Evolutionary conservation across 2,797 vertebrate genomes (phyloP).

Genomic region (Catamblyrhynchus diadema): DNA sequence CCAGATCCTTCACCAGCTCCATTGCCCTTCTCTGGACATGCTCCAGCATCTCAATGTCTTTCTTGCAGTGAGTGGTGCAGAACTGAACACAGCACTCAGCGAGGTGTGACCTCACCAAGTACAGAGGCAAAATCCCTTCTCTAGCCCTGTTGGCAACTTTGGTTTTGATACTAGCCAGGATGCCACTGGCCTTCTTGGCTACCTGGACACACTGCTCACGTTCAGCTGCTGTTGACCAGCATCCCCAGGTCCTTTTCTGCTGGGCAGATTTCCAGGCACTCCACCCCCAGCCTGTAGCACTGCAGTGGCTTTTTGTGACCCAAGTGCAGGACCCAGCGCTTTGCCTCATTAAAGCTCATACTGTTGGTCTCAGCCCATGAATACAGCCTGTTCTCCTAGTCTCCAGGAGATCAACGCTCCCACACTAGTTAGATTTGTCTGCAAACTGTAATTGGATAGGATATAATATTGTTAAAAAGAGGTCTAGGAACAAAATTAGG

Average conservation of each 20-base stretch:
- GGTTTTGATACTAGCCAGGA: background rate
- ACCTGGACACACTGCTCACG: background rate
- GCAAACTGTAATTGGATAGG: background rate
- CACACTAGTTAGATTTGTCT: too few species aligned
- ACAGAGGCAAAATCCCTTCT: background rate
- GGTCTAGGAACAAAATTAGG: background rate
- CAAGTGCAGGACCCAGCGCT: background rate
- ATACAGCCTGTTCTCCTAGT: background rate
- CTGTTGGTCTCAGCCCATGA: background rate
- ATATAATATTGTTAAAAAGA: background rate
- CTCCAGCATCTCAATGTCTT: background rate
- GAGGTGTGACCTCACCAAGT: background rate
- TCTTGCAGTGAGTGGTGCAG: accelerated
- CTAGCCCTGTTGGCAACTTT: background rate
- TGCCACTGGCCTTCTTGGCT: background rate
- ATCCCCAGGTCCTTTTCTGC: background rate
- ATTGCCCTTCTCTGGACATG: background rate
- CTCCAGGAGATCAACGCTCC: background rate
- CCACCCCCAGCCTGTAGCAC: accelerated
- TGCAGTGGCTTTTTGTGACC: background rate
- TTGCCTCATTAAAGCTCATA: background rate
- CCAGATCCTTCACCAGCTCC: background rate
- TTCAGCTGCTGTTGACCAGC: background rate
- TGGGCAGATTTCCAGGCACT: background rate
- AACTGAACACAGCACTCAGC: background rate